Base-by-base conservation (phyloP, 1,140 invertebrate species). In the Holcopasites calliopsidis region DNA sequence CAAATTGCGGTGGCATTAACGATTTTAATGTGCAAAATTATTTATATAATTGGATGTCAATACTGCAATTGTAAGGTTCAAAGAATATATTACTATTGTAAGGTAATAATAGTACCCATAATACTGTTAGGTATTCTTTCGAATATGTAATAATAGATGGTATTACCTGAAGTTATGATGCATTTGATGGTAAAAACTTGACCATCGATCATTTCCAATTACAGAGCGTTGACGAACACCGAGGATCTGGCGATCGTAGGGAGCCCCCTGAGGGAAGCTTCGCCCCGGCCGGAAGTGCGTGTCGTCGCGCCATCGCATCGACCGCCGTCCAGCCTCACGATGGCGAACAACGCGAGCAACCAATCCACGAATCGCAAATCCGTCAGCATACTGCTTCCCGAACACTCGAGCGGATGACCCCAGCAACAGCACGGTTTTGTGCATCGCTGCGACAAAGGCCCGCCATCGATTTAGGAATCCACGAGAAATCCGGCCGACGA, bases 341-440 rank as follows among this genome's bases (percentile, higher is more conserved):
- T 76, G 13, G 33, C 26, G n/a, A 70, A 76, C 23, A 80, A 73
- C 76, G 38, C 57, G 55, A 61, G n/a, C 40, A 47, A 44, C 54
- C 10, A 47, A 21, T 42, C 71, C 2, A 60, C 77, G 38, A 83
- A 78, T 74, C 88, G 90, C 55, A 91, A 91, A 74, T 91, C 90
- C 55, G 90, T 91, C 68, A 91, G 90, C 86, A 91, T 91, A 82
- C 77, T 91, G 54, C 77, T 91, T 23, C 90, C 90, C 35, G 88
- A 91, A n/a, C 85, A 89, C 18, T 83, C 80, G 62, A 77, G 65
- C 49, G 89, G 89, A 88, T 91, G 90, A 91, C 88, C 80, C 81
- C 87, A 87, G 50, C 84, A 86, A 21, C 82, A 76, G 2, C 81
- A 72, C 42, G 88, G 88, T 44, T 88, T 90, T 73, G 83, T 91